A percentile compares a stretch with the other conserved stretches of the same genome.
Evolutionary conservation across 2,797 vertebrate species (phyloP).

Genomic region (Etheostoma nigrum): DNA sequence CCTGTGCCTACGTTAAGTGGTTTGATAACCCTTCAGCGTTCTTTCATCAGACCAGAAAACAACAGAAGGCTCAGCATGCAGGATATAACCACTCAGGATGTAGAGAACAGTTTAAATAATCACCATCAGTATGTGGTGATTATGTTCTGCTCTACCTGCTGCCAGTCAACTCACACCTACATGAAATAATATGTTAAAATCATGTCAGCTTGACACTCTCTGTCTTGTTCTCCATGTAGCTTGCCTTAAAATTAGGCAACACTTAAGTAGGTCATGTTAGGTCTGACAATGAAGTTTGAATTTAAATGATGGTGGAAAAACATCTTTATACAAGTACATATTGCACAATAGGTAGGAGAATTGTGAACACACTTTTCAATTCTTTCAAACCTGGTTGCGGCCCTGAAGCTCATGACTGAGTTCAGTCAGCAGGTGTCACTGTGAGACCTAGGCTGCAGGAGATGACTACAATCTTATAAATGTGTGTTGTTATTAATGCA

Average conservation of each 20-base stretch:
- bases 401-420: constrained; percentile 3
- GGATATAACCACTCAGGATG: constrained; percentile 11
- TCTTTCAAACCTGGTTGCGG: not conserved
- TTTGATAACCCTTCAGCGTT: not conserved
- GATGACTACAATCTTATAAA: not conserved
- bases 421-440: constrained; percentile 55
- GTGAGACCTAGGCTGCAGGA: not conserved
- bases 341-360: not conserved
- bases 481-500: constrained; percentile 3
- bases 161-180: not conserved
- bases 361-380: not conserved
- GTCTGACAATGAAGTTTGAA: not conserved
- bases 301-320: not conserved
- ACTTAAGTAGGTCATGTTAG: not conserved
- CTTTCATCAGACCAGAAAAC: not conserved
- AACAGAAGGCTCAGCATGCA: not conserved
- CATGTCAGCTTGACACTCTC: not conserved
- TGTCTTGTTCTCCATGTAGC: not conserved
- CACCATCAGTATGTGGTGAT: not conserved
- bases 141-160: not conserved
- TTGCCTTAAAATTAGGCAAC: not conserved
- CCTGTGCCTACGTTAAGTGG: not conserved
- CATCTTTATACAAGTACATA: not conserved
- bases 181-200: not conserved
- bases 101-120: constrained; percentile 15